Base-by-base conservation (phyloP, 2,113 vertebrate species). In the Delphinus delphis region DNA sequence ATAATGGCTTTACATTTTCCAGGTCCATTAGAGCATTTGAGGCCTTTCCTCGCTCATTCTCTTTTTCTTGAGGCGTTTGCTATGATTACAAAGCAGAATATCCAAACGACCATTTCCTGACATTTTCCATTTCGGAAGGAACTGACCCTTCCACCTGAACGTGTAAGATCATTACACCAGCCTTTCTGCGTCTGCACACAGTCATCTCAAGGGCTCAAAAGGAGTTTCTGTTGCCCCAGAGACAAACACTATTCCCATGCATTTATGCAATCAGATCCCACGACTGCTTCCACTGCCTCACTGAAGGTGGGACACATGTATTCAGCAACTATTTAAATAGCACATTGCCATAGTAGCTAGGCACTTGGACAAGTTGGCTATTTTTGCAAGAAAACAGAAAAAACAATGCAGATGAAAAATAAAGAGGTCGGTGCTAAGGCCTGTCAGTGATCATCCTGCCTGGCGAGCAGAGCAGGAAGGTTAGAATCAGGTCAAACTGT, bases 401-500 rank as follows among this genome's bases (percentile, higher is more conserved):
- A 97, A 95, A 70, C 41, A 89, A 47, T 65, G 62, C 76, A 83
- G 58, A 81, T 95, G 77, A 92, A 89, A 68, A 92, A 68, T 86
- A 95, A 95, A 79, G 85, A 91, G 70, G 80, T 95, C 6, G 8
- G 65, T 18, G 0, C 26, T 53, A 47, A 97, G 73, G 74, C 95
- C 79, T 67, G 21, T 23, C 58, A 50, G 89, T 5, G 50, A 92
- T 89, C 93, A 50, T 74, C 41, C 95, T 90, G 36, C 47, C 93
- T 94, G 88, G 81, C 93, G 94, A 96, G 70, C 70, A 87, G 84
- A 95, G 71, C 53, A 81, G n/a, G 20, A 95, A 60, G 89, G 77
- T 97, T 80, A 96, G 96, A 98, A 98, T 36, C 38, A 97, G 97
- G 97, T 97, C 97, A 98, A 84, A 79, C 41, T 95, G 47, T 89